These are phyloP conservation scores for Ceryle rudis DNA, from an alignment of 2,797 vertebrate genomes.

Conservation along the genomic window DNA sequence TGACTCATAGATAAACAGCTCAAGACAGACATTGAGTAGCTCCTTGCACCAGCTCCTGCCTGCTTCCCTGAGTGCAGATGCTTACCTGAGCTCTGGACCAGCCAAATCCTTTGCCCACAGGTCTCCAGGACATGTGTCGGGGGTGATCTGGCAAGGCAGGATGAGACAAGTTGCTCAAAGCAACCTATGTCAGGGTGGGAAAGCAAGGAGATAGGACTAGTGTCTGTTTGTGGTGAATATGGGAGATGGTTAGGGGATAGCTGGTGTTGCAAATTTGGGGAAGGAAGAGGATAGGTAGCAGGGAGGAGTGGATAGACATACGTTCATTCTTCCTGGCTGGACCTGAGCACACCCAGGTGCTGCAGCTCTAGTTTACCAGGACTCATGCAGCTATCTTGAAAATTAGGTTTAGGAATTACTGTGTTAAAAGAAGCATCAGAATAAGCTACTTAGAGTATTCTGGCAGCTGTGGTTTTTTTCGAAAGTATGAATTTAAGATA, in stretches of 20 bases:
- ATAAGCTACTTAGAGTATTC: neutral
- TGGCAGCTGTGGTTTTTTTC: neutral
- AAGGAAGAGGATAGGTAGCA: neutral
- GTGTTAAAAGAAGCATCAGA: neutral
- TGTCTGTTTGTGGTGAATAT: fast-evolving
- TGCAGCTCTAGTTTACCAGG: neutral
- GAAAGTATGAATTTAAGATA: neutral
- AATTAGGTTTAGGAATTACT: neutral
- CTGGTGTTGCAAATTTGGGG: neutral
- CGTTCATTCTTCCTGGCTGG: neutral
- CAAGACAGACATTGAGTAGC: neutral
- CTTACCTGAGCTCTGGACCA: neutral
- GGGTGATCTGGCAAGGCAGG: neutral
- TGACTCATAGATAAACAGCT: neutral
- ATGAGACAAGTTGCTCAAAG: neutral
- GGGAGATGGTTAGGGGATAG: neutral
- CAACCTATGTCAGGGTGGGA: neutral
- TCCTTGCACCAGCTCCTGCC: neutral
- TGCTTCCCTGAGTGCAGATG: neutral
- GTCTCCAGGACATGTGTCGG: neutral
- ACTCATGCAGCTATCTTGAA: neutral
- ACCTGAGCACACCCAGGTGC: neutral
- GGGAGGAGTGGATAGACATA: neutral
- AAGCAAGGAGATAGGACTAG: neutral
- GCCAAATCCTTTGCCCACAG: neutral